Conservation (phyloP, 2,888 invertebrate genomes). For the Harmothoe impar region DNA sequence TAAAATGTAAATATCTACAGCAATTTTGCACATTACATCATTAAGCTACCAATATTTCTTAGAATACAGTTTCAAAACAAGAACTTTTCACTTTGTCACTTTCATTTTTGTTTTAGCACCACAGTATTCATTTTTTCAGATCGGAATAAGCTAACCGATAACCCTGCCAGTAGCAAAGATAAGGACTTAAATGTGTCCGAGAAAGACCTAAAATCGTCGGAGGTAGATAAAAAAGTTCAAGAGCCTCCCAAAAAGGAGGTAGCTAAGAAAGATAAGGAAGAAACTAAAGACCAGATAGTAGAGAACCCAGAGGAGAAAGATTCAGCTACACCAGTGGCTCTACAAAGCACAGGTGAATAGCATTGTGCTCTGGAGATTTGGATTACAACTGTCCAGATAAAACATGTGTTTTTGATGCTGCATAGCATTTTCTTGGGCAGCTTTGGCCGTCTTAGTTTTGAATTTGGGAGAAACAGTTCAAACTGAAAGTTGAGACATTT, state of each 20-base stretch:
- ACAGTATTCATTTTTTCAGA: not conserved
- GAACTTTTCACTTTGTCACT: not conserved
- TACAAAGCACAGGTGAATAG: slow-evolving; percentile 23
- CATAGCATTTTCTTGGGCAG: too few species aligned
- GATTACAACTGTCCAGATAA: too few species aligned
- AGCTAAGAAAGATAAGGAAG: not conserved
- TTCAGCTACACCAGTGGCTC: not conserved
- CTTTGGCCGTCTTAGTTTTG: too few species aligned
- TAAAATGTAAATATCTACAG: too few species aligned
- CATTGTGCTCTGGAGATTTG: not conserved
- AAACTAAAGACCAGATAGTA: not conserved
- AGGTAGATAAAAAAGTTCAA: not conserved
- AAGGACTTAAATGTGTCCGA: not conserved
- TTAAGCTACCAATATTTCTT: not conserved
- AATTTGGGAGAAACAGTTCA: too few species aligned
- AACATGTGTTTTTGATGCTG: too few species aligned
- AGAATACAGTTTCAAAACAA: not conserved
- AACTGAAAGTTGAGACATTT: too few species aligned
- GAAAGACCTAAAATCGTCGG: not conserved
- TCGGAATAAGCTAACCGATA: not conserved
- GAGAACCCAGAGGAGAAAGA: not conserved
- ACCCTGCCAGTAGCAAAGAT: not conserved
- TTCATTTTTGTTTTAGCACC: not conserved
- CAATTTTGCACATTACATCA: too few species aligned
- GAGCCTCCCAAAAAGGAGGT: not conserved